phyloP scores from a whole-genome alignment of 2,888 invertebrate genomes.

The Gerosis bhagava region DNA sequence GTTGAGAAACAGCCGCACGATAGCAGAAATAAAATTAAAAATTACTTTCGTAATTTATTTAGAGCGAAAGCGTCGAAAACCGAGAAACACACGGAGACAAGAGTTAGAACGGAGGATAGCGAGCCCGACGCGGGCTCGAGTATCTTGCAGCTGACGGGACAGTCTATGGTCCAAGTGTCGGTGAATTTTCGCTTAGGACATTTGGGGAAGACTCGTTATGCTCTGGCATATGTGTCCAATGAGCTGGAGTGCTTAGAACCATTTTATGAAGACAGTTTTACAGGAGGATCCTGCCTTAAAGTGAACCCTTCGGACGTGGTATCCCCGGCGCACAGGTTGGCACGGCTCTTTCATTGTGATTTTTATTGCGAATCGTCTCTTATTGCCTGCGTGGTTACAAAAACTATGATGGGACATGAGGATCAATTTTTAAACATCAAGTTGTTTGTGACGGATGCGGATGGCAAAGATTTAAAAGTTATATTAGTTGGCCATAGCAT shows the following conservation, averaged over 20 bases:
- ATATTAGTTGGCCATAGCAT: constrained; percentile 46
- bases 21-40: constrained; percentile 37
- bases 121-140: constrained; percentile 2
- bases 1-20: constrained; percentile 18
- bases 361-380: constrained; percentile 48
- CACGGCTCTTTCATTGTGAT: constrained; percentile 62
- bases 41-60: constrained; percentile 38
- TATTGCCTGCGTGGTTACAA: constrained; percentile 64
- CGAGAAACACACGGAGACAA: not conserved
- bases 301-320: constrained; percentile 58
- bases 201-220: constrained; percentile 36
- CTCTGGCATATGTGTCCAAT: constrained; percentile 43
- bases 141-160: constrained; percentile 14
- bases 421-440: constrained; percentile 54
- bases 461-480: constrained; percentile 32
- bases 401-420: constrained; percentile 39
- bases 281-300: constrained; percentile 77
- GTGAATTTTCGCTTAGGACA: constrained; percentile 44
- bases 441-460: constrained; percentile 38
- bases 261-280: constrained; percentile 67
- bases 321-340: constrained; percentile 40
- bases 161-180: constrained; percentile 44
- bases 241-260: constrained; percentile 59
- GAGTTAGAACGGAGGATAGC: not conserved
- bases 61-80: constrained; percentile 27